Evolutionary conservation across 1,140 invertebrate species (phyloP).

Genomic region (Ptiloglossa arizonensis): DNA sequence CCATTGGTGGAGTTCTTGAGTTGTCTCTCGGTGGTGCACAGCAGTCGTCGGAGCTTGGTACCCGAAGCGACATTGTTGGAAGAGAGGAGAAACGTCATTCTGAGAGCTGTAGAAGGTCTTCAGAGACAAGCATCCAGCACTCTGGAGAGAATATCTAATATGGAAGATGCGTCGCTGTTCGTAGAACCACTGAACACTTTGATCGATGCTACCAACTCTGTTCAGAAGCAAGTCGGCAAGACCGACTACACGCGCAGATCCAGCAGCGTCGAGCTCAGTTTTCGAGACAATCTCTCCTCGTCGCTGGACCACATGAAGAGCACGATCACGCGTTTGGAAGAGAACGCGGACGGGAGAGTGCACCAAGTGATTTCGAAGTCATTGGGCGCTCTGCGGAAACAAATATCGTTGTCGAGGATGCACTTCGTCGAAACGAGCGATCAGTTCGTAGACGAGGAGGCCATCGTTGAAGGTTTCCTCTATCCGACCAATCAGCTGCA

Average conservation of each 20-base stretch:
- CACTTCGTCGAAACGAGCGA: constrained; percentile 66
- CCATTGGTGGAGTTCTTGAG: constrained; percentile 72
- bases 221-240: constrained; percentile 66
- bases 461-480: constrained; percentile 76
- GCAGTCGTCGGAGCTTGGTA: constrained; percentile 63
- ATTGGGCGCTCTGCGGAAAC: constrained; percentile 73
- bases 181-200: constrained; percentile 44
- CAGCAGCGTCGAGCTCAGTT: constrained; percentile 54
- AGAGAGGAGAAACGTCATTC: constrained; percentile 70
- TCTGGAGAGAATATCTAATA: constrained; percentile 36
- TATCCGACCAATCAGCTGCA: constrained; percentile 74
- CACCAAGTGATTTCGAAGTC: constrained; percentile 67
- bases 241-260: constrained; percentile 64
- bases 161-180: constrained; percentile 30
- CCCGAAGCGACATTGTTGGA: constrained; percentile 62
- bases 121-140: constrained; percentile 30
- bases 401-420: constrained; percentile 68
- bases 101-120: constrained; percentile 67
- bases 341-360: constrained; percentile 57
- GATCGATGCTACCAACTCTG: constrained; percentile 58
- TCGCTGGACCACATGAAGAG: constrained; percentile 66
- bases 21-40: constrained; percentile 68
- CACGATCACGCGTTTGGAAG: constrained; percentile 63
- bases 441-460: constrained; percentile 73
- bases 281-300: constrained; percentile 58